A percentile compares a stretch with the other conserved stretches of the same genome.
Conservation (phyloP, 2,888 invertebrate genomes). For the Noctua comes region DNA sequence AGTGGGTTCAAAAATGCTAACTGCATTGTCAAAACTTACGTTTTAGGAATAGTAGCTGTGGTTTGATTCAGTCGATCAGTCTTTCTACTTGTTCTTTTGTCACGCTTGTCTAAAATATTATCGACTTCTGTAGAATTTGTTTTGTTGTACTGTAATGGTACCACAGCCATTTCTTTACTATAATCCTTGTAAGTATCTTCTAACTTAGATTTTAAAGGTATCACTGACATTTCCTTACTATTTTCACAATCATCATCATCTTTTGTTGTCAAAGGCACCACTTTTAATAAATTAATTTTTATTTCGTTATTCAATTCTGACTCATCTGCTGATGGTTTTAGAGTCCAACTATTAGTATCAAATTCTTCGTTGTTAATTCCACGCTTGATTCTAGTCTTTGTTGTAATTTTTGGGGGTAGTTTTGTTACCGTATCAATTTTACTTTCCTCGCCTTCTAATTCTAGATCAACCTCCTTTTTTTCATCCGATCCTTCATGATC, state of each 20-base stretch:
- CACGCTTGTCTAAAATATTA: constrained; percentile 83
- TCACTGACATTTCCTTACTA: constrained; percentile 71
- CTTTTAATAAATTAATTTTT: constrained; percentile 78
- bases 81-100: constrained; percentile 88
- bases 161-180: constrained; percentile 79
- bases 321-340: constrained; percentile 69
- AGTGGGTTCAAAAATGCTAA: background rate
- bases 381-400: constrained; percentile 79
- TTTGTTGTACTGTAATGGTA: constrained; percentile 81
- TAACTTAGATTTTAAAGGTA: constrained; percentile 74
- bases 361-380: constrained; percentile 75
- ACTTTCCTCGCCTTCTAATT: constrained; percentile 76
- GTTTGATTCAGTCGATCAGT: constrained; percentile 88
- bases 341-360: constrained; percentile 76
- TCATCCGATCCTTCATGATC: constrained; percentile 76
- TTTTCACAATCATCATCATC: constrained; percentile 31
- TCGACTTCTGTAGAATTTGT: constrained; percentile 85
- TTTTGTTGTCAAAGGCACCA: constrained; percentile 77
- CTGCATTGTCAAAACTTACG: constrained; percentile 80
- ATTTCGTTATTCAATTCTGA: constrained; percentile 74
- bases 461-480: constrained; percentile 68
- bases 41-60: constrained; percentile 87
- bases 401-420: constrained; percentile 55
- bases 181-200: constrained; percentile 65
- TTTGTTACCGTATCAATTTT: constrained; percentile 63